phyloP scores from a whole-genome alignment of 2,888 invertebrate genomes.

The Helobdella robusta region DNA sequence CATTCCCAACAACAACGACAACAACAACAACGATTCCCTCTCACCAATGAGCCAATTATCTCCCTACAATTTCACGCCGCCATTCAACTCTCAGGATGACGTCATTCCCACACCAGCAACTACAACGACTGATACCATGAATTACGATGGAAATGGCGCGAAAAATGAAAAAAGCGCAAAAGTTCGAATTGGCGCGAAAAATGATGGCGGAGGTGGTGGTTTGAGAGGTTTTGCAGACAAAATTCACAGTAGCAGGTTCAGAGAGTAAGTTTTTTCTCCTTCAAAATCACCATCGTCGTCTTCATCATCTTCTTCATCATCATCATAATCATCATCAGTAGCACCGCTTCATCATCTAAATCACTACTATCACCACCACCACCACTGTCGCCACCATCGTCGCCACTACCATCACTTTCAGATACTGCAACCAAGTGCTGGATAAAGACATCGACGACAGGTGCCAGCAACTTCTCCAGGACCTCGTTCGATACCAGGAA shows the following conservation, averaged over 20 bases:
- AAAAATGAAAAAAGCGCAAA: too few species aligned
- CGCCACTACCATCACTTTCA: slow-evolving; percentile 33
- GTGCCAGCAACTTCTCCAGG: slow-evolving; percentile 53
- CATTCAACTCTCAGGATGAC: slow-evolving; percentile 43
- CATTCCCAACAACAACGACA: slow-evolving; percentile 37
- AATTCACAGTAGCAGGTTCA: slow-evolving; percentile 50
- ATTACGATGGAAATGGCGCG: too few species aligned
- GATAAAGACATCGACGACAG: slow-evolving; percentile 54
- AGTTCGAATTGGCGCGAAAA: too few species aligned
- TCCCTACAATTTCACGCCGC: slow-evolving; percentile 46
- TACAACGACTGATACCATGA: slow-evolving; percentile 34
- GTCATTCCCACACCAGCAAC: slow-evolving; percentile 45
- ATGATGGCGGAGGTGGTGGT: slow-evolving; percentile 29
- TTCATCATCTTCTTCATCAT: not conserved
- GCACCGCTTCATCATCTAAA: not conserved
- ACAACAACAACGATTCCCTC: slow-evolving; percentile 40
- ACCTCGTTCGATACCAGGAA: slow-evolving; percentile 58
- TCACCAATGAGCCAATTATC: slow-evolving; percentile 48
- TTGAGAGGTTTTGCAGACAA: slow-evolving; percentile 40
- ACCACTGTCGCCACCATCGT: not conserved
- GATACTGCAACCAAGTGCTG: slow-evolving; percentile 58
- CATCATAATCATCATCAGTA: not conserved
- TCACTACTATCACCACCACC: too few species aligned
- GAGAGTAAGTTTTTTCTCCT: slow-evolving; percentile 46
- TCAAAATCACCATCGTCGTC: not conserved